These are phyloP conservation scores for Hafferia zeledoni DNA, from an alignment of 2,797 vertebrate genomes.

Conservation along the genomic window DNA sequence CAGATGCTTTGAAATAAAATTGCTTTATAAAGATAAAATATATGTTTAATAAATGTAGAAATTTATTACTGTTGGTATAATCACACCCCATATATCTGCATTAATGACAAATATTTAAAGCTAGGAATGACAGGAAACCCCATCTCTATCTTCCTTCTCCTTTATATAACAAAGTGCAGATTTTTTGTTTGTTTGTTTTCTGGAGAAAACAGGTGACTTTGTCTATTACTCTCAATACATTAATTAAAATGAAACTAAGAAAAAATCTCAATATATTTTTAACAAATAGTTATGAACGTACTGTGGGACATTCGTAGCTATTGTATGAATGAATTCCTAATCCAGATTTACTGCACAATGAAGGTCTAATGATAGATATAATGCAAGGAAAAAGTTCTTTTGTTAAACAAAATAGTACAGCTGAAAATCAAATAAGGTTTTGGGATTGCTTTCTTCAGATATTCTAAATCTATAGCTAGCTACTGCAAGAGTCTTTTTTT, in stretches of 20 bases:
- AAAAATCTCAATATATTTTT: not conserved
- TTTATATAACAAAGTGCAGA: not conserved
- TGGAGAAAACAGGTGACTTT: not conserved
- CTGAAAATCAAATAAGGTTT: not conserved
- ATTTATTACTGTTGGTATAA: not conserved
- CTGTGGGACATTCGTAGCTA: not conserved
- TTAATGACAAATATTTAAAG: not conserved
- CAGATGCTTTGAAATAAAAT: not conserved
- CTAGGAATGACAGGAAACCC: not conserved
- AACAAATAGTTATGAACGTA: not conserved
- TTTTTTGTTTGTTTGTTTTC: not conserved
- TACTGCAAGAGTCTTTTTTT: not conserved
- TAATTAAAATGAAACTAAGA: not conserved
- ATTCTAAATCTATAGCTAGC: not conserved
- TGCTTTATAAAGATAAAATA: not conserved
- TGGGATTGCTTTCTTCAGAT: not conserved
- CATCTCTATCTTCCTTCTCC: not conserved
- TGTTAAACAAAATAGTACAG: not conserved
- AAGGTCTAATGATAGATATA: not conserved
- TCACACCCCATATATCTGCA: not conserved
- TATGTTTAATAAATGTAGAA: not conserved
- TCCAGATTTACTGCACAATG: not conserved
- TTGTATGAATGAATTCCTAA: not conserved
- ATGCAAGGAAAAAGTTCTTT: not conserved
- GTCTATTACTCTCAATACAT: not conserved